phyloP scores from a whole-genome alignment of 2,113 vertebrate species.

The Prietella phreatophila region DNA sequence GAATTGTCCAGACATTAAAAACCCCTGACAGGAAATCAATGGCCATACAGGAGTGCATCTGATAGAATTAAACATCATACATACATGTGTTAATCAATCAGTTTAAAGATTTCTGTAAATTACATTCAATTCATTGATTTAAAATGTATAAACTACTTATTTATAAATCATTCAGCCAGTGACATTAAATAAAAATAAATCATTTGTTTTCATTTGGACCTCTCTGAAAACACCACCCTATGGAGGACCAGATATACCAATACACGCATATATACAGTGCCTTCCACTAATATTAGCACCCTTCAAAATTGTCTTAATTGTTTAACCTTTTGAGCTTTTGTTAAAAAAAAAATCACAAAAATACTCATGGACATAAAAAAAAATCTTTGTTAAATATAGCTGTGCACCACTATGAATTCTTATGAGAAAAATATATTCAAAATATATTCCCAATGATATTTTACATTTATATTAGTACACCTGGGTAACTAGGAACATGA shows the following conservation, averaged over 20 bases:
- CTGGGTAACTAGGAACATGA: no score
- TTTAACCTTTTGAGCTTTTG: no score
- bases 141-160: not conserved
- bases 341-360: no score
- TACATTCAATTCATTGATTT: not conserved
- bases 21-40: conserved; percentile 2
- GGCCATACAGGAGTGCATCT: not conserved
- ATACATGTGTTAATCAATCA: not conserved
- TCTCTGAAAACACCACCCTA: not conserved
- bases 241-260: not conserved
- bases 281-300: no score
- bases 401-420: no score
- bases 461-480: no score
- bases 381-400: no score
- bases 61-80: not conserved
- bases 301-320: no score
- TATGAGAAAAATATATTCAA: no score
- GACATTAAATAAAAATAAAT: not conserved
- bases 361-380: no score
- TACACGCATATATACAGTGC: not conserved
- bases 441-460: no score
- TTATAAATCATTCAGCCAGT: not conserved
- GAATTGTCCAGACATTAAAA: conserved; percentile 47
- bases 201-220: not conserved
- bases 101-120: not conserved